Base-by-base conservation (phyloP, 2,888 invertebrate species). In the Dioctria rufipes region DNA sequence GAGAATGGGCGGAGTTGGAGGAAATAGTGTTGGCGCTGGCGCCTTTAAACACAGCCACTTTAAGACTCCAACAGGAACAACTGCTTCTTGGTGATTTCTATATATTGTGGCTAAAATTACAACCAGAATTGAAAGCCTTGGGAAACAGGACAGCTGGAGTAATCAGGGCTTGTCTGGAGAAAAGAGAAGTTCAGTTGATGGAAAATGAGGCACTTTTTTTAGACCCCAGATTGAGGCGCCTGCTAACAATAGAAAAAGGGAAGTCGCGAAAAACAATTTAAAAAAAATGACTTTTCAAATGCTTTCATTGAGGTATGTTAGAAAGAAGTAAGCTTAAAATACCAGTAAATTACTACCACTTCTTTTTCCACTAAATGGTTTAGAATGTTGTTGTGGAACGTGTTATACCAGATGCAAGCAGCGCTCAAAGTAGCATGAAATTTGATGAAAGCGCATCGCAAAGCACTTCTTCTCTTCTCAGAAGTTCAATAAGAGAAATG, bases 21-120 rank as follows among this genome's bases (percentile, higher is more conserved):
- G 58, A 58, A 58, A 58, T 58, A 58, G 58, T 58, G 11, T 58
- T 58, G 58, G 6, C 5, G n/a, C 9, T 5, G 4, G 58, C n/a
- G 58, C n/a, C n/a, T n/a, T n/a, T n/a, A n/a, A n/a, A n/a, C n/a
- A n/a, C 58, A 58, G 58, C 58, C 58, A 58, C 11, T 4, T 58
- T 58, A 11, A 58, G 58, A 58, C 58, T 58, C 5, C 58, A 58
- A 13, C 5, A 58, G n/a, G 58, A 58, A 58, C 58, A 58, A 11
- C 58, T 58, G 13, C 58, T 58, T 11, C 58, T 58, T 58, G 58
- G 58, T 11, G 58, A 58, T 58, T 58, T 58, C 13, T 58, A 58
- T 11, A 58, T 58, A 58, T 58, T 58, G 58, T 58, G n/a, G 13
- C n/a, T 58, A 58, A 11, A 58, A 58, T 58, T 58, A 58, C 4